Conservation (phyloP, 2,113 vertebrate species). For the Verasper variegatus region DNA sequence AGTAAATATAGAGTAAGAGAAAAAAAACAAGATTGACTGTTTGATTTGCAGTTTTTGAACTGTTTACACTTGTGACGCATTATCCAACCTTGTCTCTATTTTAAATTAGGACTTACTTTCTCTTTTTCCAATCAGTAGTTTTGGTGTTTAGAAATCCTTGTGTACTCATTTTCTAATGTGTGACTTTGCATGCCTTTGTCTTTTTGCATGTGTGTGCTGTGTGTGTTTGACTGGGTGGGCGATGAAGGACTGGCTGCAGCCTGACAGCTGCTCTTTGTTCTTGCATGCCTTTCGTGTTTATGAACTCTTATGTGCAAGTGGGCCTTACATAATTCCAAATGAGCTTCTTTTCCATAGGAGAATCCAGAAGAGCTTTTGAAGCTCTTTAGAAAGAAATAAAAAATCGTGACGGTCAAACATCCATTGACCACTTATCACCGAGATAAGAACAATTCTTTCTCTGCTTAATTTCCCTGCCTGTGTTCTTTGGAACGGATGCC, state of each 20-base stretch:
- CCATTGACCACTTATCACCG: constrained; percentile 52
- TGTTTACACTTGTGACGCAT: not conserved
- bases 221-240: constrained; percentile 40
- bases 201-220: constrained; percentile 33
- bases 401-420: constrained; percentile 23
- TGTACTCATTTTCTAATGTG: not conserved
- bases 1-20: not conserved
- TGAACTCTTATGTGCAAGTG: constrained; percentile 46
- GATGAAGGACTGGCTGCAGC: constrained; percentile 40
- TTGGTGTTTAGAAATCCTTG: no score
- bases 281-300: constrained; percentile 31
- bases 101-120: not conserved
- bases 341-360: constrained; percentile 41
- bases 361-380: constrained; percentile 36
- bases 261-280: constrained; percentile 58
- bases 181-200: not conserved
- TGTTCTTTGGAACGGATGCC: constrained; percentile 2
- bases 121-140: not conserved
- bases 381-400: constrained; percentile 1
- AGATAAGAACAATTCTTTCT: constrained; percentile 37
- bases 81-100: not conserved
- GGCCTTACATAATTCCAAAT: constrained; percentile 56
- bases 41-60: not conserved
- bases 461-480: constrained; percentile 11
- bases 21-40: no score